Conservation (phyloP, 2,113 vertebrate genomes). For the Epinephelus moara region DNA sequence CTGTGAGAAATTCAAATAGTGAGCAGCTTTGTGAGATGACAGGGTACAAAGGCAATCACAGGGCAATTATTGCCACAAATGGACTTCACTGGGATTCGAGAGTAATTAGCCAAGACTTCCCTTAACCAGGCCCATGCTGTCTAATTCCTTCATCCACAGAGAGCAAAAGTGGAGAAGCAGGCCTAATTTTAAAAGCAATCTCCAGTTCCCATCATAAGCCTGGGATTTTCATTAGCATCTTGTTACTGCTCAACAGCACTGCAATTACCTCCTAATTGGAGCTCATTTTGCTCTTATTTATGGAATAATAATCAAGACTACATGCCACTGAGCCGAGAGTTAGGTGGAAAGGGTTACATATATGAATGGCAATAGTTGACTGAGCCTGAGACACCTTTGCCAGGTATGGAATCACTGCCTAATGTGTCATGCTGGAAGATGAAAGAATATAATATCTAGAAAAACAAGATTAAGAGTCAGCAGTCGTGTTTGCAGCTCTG, state of each 20-base stretch:
- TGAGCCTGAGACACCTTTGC: not conserved
- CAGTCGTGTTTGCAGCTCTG: too few relatives aligned
- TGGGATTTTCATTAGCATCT: constrained; percentile 69
- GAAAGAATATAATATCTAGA: not conserved
- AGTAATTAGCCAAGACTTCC: constrained; percentile 63
- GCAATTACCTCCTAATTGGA: constrained; percentile 66
- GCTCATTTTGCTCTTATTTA: constrained; percentile 66
- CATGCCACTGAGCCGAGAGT: constrained; percentile 26
- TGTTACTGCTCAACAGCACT: constrained; percentile 62
- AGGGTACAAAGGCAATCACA: constrained; percentile 33
- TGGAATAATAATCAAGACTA: constrained; percentile 44
- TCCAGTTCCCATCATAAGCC: constrained; percentile 37
- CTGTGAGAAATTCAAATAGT: constrained; percentile 2
- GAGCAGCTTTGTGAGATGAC: constrained; percentile 34
- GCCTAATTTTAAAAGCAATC: constrained; percentile 64
- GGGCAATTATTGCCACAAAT: constrained; percentile 48
- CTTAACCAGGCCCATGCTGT: constrained; percentile 20
- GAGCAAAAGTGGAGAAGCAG: constrained; percentile 26
- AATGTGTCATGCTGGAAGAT: not conserved
- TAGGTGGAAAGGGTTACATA: not conserved
- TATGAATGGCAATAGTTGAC: not conserved
- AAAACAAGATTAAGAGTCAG: not conserved
- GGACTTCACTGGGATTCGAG: constrained; percentile 47
- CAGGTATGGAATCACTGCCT: not conserved
- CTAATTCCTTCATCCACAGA: constrained; percentile 37